These are phyloP conservation scores for Lethrus apterus DNA, from an alignment of 1,140 invertebrate species.

Conservation along the genomic window DNA sequence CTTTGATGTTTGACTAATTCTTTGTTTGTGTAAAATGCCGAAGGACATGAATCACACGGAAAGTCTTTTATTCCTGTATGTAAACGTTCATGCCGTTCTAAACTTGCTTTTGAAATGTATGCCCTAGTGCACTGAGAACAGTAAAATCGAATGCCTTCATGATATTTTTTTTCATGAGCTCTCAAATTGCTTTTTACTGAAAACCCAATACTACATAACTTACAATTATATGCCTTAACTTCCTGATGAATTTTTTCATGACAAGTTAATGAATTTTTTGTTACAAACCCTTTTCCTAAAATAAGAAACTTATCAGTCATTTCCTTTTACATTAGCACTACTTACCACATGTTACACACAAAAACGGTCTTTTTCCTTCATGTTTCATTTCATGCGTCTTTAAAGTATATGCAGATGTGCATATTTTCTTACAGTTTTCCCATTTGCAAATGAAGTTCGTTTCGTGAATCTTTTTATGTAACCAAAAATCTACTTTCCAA, in stretches of 20 bases:
- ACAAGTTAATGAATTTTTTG: constrained; percentile 26
- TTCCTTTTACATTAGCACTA: not conserved
- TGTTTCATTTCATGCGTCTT: constrained; percentile 20
- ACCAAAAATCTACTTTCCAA: too few relatives aligned
- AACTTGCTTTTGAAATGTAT: constrained; percentile 22
- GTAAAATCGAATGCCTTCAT: constrained; percentile 24
- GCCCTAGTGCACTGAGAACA: constrained; percentile 24
- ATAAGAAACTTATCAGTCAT: not conserved
- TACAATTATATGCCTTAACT: constrained; percentile 22
- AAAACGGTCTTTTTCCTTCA: constrained; percentile 21
- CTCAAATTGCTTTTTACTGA: constrained; percentile 25
- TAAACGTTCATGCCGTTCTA: constrained; percentile 23
- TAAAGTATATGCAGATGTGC: constrained; percentile 16
- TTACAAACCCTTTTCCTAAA: constrained; percentile 23
- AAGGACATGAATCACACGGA: constrained; percentile 20
- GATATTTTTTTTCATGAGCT: constrained; percentile 24
- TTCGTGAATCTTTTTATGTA: constrained; percentile 6
- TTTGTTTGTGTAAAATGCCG: constrained; percentile 27
- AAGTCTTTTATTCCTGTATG: constrained; percentile 27
- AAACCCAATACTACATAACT: constrained; percentile 23
- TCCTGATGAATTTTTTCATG: constrained; percentile 26
- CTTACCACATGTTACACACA: constrained; percentile 27
- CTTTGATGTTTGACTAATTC: constrained; percentile 25
- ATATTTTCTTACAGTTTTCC: constrained; percentile 19
- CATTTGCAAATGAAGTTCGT: constrained; percentile 15